Conservation (phyloP, 2,113 vertebrate species). For the Sardina pilchardus region DNA sequence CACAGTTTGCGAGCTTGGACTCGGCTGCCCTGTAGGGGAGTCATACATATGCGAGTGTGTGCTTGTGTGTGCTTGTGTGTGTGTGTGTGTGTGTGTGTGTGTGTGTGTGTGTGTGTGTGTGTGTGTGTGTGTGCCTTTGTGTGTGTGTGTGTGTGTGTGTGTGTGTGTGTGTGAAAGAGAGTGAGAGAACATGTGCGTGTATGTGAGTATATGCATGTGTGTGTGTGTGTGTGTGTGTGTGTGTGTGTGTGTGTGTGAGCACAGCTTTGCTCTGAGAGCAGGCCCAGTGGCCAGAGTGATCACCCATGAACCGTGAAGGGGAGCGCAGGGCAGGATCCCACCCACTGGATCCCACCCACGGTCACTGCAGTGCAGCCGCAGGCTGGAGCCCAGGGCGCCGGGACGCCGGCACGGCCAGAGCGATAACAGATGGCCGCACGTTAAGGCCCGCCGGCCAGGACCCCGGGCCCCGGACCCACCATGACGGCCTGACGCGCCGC, state of each 20-base stretch:
- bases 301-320: slow-evolving; percentile 66
- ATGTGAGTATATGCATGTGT: neutral
- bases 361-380: slow-evolving; percentile 47
- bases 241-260: slow-evolving; percentile 8
- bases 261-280: slow-evolving; percentile 54
- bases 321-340: slow-evolving; percentile 60
- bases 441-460: slow-evolving; percentile 23
- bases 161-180: neutral
- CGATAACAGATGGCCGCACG: slow-evolving; percentile 60
- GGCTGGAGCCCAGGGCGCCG: slow-evolving; percentile 24
- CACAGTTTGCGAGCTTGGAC: slow-evolving; percentile 10
- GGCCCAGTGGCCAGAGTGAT: slow-evolving; percentile 62
- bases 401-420: slow-evolving; percentile 46
- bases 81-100: neutral
- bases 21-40: neutral
- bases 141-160: neutral
- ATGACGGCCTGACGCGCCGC: neutral
- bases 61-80: slow-evolving; percentile 9
- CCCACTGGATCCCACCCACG: slow-evolving; percentile 72
- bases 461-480: neutral
- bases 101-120: neutral
- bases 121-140: neutral
- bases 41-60: neutral
- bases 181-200: neutral
- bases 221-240: neutral